A percentile compares a stretch with the other conserved stretches of the same genome.
Evolutionary conservation across 2,888 invertebrate species (phyloP).

Genomic region (Adelognathus sp.): DNA sequence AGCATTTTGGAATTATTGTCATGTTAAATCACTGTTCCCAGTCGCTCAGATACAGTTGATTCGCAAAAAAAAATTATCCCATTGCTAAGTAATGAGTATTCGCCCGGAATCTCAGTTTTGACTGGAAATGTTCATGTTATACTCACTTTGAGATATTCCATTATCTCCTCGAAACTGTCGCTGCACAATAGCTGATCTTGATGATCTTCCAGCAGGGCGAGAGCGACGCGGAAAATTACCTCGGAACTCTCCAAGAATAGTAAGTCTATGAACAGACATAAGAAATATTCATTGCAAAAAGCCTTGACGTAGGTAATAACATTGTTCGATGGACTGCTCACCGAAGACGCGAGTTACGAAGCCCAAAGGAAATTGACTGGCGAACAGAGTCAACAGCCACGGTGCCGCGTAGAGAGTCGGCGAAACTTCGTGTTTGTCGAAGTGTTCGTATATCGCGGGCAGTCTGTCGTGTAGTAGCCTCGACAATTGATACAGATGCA

Average conservation of each 20-base stretch:
- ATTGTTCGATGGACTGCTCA: conserved; percentile 78
- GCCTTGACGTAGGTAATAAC: not conserved
- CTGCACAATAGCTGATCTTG: conserved; percentile 92
- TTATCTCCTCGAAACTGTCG: conserved; percentile 95
- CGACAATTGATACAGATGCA: conserved; percentile 95
- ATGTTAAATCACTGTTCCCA: too few species aligned
- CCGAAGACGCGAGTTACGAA: conserved; percentile 97
- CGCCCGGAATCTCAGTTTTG: not conserved
- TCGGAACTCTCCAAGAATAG: conserved; percentile 95
- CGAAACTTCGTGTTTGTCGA: conserved; percentile 94
- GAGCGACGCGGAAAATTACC: conserved; percentile 93
- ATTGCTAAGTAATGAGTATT: too few species aligned
- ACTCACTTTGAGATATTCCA: conserved; percentile 92
- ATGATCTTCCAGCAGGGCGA: conserved; percentile 92
- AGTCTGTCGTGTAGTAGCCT: conserved; percentile 94
- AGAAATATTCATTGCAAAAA: not conserved
- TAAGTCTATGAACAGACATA: conserved; percentile 85
- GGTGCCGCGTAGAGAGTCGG: conserved; percentile 98
- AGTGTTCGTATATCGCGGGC: conserved; percentile 92
- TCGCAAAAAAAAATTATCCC: too few species aligned
- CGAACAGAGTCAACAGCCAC: conserved; percentile 97
- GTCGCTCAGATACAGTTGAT: too few species aligned
- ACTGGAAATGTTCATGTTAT: not conserved
- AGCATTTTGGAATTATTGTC: too few species aligned
- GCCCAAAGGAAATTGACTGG: conserved; percentile 97